Conservation (phyloP, 2,888 invertebrate species). For the Coelinius sp. region DNA sequence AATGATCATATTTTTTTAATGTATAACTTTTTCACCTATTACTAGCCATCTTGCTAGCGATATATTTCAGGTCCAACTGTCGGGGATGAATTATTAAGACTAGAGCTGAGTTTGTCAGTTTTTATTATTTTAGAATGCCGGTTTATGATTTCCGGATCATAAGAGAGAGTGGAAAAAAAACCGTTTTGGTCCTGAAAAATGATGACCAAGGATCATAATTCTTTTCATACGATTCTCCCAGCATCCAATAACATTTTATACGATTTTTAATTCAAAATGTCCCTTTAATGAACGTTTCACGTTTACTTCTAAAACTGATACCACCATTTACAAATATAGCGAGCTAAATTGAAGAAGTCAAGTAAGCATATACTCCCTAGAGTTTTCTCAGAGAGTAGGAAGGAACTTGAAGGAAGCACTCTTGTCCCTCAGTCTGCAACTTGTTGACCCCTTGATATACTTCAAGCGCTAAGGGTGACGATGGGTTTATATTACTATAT, state of each 20-base stretch:
- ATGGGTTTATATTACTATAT: constrained; percentile 1
- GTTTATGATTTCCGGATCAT: neutral
- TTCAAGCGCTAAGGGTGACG: constrained; percentile 30
- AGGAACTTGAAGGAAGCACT: constrained; percentile 35
- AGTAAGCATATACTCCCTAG: constrained; percentile 5
- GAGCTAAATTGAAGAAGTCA: neutral
- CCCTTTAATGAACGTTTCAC: constrained; percentile 33
- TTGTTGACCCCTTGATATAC: constrained; percentile 54
- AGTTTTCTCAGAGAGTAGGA: neutral
- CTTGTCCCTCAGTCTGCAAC: constrained; percentile 36
- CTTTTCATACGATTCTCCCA: neutral
- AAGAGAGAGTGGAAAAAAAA: neutral
- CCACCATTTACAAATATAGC: constrained; percentile 12
- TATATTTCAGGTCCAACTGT: neutral
- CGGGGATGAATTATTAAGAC: neutral
- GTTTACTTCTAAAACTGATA: constrained; percentile 26
- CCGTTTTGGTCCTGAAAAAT: neutral
- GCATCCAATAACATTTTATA: neutral
- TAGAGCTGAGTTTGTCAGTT: neutral
- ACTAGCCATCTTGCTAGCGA: neutral
- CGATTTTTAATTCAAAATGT: constrained; percentile 26
- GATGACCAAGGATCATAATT: neutral
- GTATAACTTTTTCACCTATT: neutral
- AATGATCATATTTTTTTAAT: neutral
- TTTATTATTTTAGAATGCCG: neutral